phyloP scores from a whole-genome alignment of 2,888 invertebrate genomes.

The Cheilosia vernalis region DNA sequence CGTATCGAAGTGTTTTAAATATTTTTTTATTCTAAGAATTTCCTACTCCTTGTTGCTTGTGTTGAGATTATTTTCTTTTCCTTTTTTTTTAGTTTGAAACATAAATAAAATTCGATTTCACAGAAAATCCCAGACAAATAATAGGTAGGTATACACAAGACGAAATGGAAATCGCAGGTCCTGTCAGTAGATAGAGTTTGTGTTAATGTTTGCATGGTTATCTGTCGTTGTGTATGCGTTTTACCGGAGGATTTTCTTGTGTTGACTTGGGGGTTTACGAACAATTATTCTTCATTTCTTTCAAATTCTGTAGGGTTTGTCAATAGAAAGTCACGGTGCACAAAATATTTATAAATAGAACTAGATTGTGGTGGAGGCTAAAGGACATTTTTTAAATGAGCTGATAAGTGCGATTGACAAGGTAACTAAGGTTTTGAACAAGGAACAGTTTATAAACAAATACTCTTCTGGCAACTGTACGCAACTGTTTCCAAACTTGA shows the following conservation, averaged over 20 bases:
- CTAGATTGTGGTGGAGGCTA: too few species aligned
- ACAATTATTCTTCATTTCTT: too few species aligned
- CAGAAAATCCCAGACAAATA: conserved; percentile 30
- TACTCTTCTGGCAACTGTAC: too few species aligned
- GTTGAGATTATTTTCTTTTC: not conserved
- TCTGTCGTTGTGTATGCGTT: not conserved
- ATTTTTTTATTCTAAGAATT: conserved; percentile 15
- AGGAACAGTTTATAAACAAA: too few species aligned
- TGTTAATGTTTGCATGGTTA: not conserved
- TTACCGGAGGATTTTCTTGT: not conserved
- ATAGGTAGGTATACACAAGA: not conserved
- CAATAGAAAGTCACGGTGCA: too few species aligned
- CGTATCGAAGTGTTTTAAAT: conserved; percentile 18
- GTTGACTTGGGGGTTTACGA: too few species aligned
- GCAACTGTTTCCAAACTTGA: too few species aligned
- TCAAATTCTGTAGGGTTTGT: too few species aligned
- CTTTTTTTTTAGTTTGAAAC: conserved; percentile 1
- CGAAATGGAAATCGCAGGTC: conserved; percentile 13
- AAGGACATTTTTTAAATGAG: too few species aligned
- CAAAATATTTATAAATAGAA: too few species aligned
- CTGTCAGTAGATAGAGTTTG: not conserved
- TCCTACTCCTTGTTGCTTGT: conserved; percentile 30
- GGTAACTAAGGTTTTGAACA: too few species aligned
- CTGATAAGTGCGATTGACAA: too few species aligned
- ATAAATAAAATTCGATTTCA: conserved; percentile 54